A percentile compares a stretch with the other conserved stretches of the same genome.
These are phyloP conservation scores for Austrofundulus limnaeus DNA, from an alignment of 2,113 vertebrate species.

Conservation along the genomic window DNA sequence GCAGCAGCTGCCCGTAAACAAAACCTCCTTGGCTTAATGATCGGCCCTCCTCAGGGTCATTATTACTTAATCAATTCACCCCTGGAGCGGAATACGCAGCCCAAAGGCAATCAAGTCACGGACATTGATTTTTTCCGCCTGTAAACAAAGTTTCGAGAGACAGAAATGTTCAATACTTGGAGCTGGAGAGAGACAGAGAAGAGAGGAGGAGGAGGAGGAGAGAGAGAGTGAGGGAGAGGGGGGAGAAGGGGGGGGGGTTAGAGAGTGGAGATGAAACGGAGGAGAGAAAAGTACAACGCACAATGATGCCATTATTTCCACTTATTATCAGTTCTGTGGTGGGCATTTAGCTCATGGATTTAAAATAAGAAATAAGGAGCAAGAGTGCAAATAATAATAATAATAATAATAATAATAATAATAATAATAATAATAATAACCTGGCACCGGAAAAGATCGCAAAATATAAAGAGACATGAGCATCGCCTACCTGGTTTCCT, in stretches of 20 bases:
- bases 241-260: slow-evolving; percentile 22
- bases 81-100: slow-evolving; percentile 83
- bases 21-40: slow-evolving; percentile 79
- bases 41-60: slow-evolving; percentile 85
- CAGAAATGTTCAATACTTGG: slow-evolving; percentile 78
- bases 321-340: slow-evolving; percentile 77
- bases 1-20: slow-evolving; percentile 68
- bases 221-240: slow-evolving; percentile 21
- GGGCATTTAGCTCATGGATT: slow-evolving; percentile 91
- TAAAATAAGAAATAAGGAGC: slow-evolving; percentile 17
- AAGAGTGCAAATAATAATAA: background rate
- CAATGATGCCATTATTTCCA: slow-evolving; percentile 74
- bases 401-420: too few species aligned
- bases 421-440: too few species aligned
- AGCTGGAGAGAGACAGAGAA: slow-evolving; percentile 41
- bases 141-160: slow-evolving; percentile 85
- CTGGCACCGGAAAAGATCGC: too few species aligned
- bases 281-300: slow-evolving; percentile 25
- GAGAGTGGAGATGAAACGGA: slow-evolving; percentile 46
- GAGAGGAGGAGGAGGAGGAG: slow-evolving; percentile 12
- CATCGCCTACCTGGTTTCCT: slow-evolving; percentile 92
- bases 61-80: slow-evolving; percentile 94
- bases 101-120: slow-evolving; percentile 84
- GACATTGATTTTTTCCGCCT: slow-evolving; percentile 82
- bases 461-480: slow-evolving; percentile 36